Evolutionary conservation across 1,140 invertebrate genomes (phyloP), one percentile per base, ranked within the genome.

Genomic region (Brachionus manjavacas): DNA sequence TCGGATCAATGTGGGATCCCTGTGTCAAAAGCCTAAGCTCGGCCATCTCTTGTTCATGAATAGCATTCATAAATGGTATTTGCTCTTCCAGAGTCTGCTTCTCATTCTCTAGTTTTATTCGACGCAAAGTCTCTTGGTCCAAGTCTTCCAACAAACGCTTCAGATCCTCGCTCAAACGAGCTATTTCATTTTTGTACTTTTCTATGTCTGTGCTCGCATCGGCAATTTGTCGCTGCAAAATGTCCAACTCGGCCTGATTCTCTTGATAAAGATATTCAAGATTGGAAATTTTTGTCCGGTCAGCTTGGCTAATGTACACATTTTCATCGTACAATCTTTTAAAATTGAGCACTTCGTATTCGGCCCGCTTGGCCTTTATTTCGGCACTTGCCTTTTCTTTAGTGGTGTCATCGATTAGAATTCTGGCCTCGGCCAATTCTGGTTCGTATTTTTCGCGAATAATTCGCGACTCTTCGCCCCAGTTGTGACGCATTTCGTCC

Each of bases 1-100:
- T 23, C 28, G 81, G 81, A 68, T 80, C 72, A 74, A 85, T 64
- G 4, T 64, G 35, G 60, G 46, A 68, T 23, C 84, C 35, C 14
- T 39, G 11, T 4, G 1, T n/a, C 20, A 85, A 31, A 14, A 25
- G 14, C 31, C 74, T 49, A n/a, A 85, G 31, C 35, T 72, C 68
- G 25, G 23, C 25, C 39, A 72, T 86, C 46, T 85, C 85, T 35
- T 81, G 72, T 23, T 85, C 85, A 20, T 85, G 85, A 12, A 86
- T 70, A 4, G 83, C 86, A 86, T 90, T 90, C 83, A 89, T 64
- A 87, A 90, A 90, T 81, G 89, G 89, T 52, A 90, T 86, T 76
- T 90, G 88, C 76, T 90, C 90, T 84, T 88, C 87, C 20, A 90
- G 87, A 2, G 91, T 91, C 87, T 91, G 91, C 31, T 89, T 87